Conservation (phyloP, 1,140 invertebrate species). For the Palaemon carinicauda region DNA sequence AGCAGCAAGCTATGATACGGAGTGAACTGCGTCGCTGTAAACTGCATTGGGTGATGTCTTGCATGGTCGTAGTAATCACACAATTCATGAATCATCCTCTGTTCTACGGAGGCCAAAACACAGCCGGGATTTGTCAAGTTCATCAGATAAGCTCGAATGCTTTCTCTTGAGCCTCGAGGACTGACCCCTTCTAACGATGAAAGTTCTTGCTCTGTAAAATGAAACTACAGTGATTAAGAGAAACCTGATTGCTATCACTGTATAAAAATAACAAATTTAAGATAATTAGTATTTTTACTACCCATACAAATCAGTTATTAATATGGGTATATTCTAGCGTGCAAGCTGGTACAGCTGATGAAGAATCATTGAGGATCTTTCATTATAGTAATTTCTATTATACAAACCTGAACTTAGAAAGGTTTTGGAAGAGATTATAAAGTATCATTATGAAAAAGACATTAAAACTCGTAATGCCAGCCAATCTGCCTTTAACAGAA, state of each 20-base stretch:
- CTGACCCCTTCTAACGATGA: conserved; percentile 29
- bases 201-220: conserved; percentile 25
- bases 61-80: conserved; percentile 47
- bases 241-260: not conserved
- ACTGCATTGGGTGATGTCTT: conserved; percentile 29
- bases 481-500: not conserved
- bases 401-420: too few species aligned
- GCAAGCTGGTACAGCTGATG: too few species aligned
- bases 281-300: too few species aligned
- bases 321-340: too few species aligned
- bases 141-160: conserved; percentile 37
- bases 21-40: conserved; percentile 31
- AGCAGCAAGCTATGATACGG: conserved; percentile 35
- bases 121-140: conserved; percentile 25
- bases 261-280: not conserved
- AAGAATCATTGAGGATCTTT: too few species aligned
- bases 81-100: conserved; percentile 31
- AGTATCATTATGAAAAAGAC: too few species aligned
- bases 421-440: too few species aligned
- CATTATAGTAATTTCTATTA: too few species aligned
- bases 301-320: too few species aligned
- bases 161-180: conserved; percentile 14
- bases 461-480: too few species aligned
- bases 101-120: conserved; percentile 27
- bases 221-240: not conserved